A percentile compares a stretch with the other conserved stretches of the same genome.
phyloP scores from a whole-genome alignment of 2,113 vertebrate species.

The Raja brachyura region DNA sequence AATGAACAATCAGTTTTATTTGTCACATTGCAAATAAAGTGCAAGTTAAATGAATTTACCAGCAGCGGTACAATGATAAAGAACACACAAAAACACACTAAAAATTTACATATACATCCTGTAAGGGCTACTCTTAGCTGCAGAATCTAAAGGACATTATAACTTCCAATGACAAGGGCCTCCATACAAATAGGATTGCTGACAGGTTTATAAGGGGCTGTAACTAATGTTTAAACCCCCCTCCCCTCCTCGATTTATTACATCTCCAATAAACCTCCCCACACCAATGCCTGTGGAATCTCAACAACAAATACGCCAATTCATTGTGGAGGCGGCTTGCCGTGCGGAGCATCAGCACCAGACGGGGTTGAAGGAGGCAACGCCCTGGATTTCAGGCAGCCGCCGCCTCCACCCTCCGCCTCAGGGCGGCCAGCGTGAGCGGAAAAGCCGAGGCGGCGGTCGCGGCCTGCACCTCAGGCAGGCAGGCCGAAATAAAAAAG shows the following conservation, averaged over 20 bases:
- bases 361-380: not conserved
- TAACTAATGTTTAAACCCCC: not conserved
- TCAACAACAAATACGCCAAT: not conserved
- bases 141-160: not conserved
- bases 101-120: too few species aligned
- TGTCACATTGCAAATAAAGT: too few species aligned
- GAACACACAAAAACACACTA: too few species aligned
- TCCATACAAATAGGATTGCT: not conserved
- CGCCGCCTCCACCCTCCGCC: not conserved
- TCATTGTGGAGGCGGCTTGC: not conserved
- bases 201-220: not conserved
- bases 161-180: not conserved
- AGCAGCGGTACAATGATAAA: too few species aligned
- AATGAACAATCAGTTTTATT: too few species aligned
- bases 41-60: too few species aligned
- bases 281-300: not conserved
- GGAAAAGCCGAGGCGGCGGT: not conserved
- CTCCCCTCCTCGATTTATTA: not conserved
- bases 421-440: not conserved
- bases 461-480: not conserved
- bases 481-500: not conserved
- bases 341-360: not conserved
- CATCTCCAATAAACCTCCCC: not conserved
- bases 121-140: too few species aligned
- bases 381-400: not conserved